Evolutionary conservation across 2,797 vertebrate genomes (phyloP), one percentile per base, ranked within the genome.

Genomic region (Myoxocephalus aenaeus): DNA sequence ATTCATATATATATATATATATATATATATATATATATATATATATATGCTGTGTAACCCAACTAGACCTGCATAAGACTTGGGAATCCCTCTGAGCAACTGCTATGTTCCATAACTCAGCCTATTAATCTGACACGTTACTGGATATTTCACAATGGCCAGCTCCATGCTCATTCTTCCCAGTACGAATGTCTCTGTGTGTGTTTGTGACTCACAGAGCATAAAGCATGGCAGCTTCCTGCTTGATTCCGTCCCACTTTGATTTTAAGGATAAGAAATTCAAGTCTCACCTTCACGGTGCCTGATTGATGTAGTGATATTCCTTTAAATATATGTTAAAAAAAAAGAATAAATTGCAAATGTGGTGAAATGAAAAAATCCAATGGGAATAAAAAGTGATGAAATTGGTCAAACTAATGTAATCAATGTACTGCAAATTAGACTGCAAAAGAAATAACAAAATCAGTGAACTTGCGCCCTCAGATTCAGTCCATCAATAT

Each of bases 81-180:
- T 34, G 20, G 64, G 53, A 57, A 82, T 71, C 38, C 17, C 25
- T 75, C 42, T 6, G 36, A 36, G 59, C 10, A 62, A 34, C 17
- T 57, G 22, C 2, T 15, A 5, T 15, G 50, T 68, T 67, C 63
- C 51, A 66, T 82, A 75, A 57, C 42, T 40, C 50, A 14, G 64
- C 75, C 29, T 65, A 38, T 56, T 59, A 62, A 63, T 62, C 38
- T 61, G n/a, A 75, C 67, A 65, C 12, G 38, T 76, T 58, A 76
- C 34, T 58, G 36, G 36, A 27, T n/a, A 1, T 64, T 73, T 69
- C 51, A 68, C 53, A 68, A 10, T n/a, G 46, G n/a, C 54, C 44
- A 36, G n/a, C 17, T 64, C 56, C 69, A 20, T 18, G 32, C 54
- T 75, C 51, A 36, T 25, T 63, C 58, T 34, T 48, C 53, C 27